phyloP scores from a whole-genome alignment of 2,888 invertebrate species.

The Nycteola revayana region DNA sequence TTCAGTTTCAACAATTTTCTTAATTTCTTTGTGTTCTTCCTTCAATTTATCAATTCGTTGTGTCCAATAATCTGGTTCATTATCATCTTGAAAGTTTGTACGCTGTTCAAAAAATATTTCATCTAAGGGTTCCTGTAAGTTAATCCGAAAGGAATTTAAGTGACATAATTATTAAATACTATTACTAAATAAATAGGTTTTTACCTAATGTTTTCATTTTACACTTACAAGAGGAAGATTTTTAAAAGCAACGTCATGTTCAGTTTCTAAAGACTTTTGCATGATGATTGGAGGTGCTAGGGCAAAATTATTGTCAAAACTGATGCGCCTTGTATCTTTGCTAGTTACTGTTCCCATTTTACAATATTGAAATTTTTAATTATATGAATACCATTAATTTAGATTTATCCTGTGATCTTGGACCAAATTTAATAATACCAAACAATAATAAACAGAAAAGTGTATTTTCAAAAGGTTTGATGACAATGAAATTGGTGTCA shows the following conservation, averaged over 20 bases:
- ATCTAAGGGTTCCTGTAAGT: conserved; percentile 40
- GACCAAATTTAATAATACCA: too few relatives aligned
- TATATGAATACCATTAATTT: too few relatives aligned
- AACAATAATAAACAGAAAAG: too few relatives aligned
- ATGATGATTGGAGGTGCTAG: conserved; percentile 49
- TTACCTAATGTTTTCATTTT: neutral
- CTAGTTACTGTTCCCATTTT: conserved; percentile 59
- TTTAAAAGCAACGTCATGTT: conserved; percentile 44
- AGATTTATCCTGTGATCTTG: too few relatives aligned
- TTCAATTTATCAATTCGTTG: conserved; percentile 62
- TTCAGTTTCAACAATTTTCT: conserved; percentile 66
- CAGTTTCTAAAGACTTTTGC: conserved; percentile 52
- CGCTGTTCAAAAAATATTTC: conserved; percentile 43
- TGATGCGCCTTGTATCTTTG: conserved; percentile 64
- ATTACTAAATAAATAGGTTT: too few relatives aligned
- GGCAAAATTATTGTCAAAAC: conserved; percentile 66
- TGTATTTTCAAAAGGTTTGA: too few relatives aligned
- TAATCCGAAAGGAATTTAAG: too few relatives aligned
- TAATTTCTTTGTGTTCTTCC: conserved; percentile 66
- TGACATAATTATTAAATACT: too few relatives aligned
- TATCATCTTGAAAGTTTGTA: conserved; percentile 36
- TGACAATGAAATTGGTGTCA: too few relatives aligned
- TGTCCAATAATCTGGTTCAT: conserved; percentile 62
- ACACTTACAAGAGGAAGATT: conserved; percentile 47
- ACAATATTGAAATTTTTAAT: neutral